Percentiles rank a stretch among this genome's conserved stretches.
Conservation (phyloP, 2,113 vertebrate genomes). For the Mungos mungo region DNA sequence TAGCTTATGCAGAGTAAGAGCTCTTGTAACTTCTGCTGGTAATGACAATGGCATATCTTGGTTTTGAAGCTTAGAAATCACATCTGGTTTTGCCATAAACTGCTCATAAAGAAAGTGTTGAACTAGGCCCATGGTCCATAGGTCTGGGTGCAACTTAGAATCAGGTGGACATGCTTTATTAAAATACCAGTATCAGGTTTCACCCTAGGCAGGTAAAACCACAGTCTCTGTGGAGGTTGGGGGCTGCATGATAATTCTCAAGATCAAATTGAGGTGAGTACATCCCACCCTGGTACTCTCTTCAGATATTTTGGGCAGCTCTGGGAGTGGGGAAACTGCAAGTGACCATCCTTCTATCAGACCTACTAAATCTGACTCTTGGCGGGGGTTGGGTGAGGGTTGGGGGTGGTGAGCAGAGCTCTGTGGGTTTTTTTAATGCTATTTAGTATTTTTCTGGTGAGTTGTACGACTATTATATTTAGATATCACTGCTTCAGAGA, state of each 20-base stretch:
- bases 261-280: background rate
- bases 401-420: background rate
- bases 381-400: too few relatives aligned
- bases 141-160: background rate
- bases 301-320: background rate
- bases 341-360: background rate
- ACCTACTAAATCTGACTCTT: background rate
- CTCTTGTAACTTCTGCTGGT: background rate
- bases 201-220: background rate
- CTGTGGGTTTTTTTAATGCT: background rate
- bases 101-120: background rate
- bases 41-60: background rate
- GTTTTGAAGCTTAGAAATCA: background rate
- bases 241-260: background rate
- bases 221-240: background rate
- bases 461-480: background rate
- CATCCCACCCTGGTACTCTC: background rate
- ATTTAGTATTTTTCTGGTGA: background rate
- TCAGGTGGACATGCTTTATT: background rate
- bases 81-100: background rate
- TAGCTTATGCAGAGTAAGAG: background rate
- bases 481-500: background rate
- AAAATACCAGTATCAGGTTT: background rate
- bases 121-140: background rate
- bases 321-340: fast-evolving